These are phyloP conservation scores for Cordylochernes scorpioides DNA, from an alignment of 2,888 invertebrate genomes.

Conservation along the genomic window DNA sequence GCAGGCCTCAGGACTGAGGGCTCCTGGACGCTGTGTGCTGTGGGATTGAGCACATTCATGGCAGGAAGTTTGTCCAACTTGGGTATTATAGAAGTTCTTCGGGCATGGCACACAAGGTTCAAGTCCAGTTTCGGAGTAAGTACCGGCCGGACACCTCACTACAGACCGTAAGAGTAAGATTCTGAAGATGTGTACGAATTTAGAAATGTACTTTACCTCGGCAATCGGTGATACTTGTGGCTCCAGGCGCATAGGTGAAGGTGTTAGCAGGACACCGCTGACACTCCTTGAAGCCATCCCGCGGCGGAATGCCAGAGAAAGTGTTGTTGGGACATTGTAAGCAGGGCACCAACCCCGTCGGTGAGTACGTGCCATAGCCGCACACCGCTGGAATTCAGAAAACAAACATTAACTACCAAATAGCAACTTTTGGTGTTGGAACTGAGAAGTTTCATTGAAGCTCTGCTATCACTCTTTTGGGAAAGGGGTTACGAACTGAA, in stretches of 20 bases:
- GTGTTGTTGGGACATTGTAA: constrained; percentile 77
- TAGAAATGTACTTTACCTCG: constrained; percentile 29
- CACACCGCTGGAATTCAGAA: constrained; percentile 48
- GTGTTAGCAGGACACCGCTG: constrained; percentile 68
- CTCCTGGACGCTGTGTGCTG: constrained; percentile 51
- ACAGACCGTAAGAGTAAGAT: no score
- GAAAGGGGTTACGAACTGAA: no score
- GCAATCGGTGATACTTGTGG: constrained; percentile 50
- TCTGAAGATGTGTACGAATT: no score
- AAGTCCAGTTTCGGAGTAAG: constrained; percentile 70
- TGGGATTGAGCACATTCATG: constrained; percentile 70
- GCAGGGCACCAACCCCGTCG: constrained; percentile 74
- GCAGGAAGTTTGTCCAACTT: constrained; percentile 55
- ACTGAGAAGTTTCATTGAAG: no score
- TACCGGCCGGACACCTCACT: constrained; percentile 62
- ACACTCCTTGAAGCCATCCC: constrained; percentile 73
- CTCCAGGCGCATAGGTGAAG: constrained; percentile 72
- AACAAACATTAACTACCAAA: no score
- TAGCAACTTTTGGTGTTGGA: no score
- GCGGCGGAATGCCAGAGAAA: constrained; percentile 58
- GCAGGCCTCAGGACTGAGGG: constrained; percentile 58
- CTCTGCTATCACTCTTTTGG: no score
- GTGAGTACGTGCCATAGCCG: constrained; percentile 82
- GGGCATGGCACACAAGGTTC: constrained; percentile 83
- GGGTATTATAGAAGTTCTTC: constrained; percentile 63